Base-by-base conservation (phyloP, 2,888 invertebrate species). In the Catocala fraxini region DNA sequence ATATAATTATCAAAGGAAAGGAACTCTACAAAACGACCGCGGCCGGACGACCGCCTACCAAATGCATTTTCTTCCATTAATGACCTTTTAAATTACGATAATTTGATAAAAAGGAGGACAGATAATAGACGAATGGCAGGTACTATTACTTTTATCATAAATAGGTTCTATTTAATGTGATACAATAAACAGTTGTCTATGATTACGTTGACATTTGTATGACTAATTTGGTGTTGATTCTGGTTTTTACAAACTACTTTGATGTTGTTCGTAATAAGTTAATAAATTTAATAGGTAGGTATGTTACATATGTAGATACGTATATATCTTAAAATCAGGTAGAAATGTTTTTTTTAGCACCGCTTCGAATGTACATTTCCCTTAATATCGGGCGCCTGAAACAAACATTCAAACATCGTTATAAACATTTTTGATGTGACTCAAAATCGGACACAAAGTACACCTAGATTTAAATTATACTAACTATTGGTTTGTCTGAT, bases 1-100 rank as follows among this genome's bases (percentile, higher is more conserved):
- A 69, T 90, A 73, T 91, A 85, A 93, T 93, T 93, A 93, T 83
- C 75, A 69, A 70, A 81, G 83, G 81, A 87, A 63, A 87, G 77
- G 81, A 76, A 68, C 78, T 75, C 54, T 65, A 58, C 59, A 61
- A 59, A 65, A 64, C 63, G 68, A 65, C 71, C 71, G 63, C 65
- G 74, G 73, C 71, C 75, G 74, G 73, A 71, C 74, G 65, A 65
- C 70, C 63, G 52, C 51, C 68, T 76, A 63, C 77, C 65, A 71
- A 71, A 67, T 54, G 60, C 60, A 64, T 68, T 79, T 70, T 70
- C 68, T 63, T 63, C 57, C 65, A 66, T 73, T 81, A 76, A 79
- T 80, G 71, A 71, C 68, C 57, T 76, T 79, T 75, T 79, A 79
- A 81, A 85, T 85, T 77, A 83, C 79, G 76, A 76, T 82, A 77